A percentile compares a stretch with the other conserved stretches of the same genome.
These are phyloP conservation scores for Apus apus DNA, from an alignment of 2,113 vertebrate species.

Conservation along the genomic window DNA sequence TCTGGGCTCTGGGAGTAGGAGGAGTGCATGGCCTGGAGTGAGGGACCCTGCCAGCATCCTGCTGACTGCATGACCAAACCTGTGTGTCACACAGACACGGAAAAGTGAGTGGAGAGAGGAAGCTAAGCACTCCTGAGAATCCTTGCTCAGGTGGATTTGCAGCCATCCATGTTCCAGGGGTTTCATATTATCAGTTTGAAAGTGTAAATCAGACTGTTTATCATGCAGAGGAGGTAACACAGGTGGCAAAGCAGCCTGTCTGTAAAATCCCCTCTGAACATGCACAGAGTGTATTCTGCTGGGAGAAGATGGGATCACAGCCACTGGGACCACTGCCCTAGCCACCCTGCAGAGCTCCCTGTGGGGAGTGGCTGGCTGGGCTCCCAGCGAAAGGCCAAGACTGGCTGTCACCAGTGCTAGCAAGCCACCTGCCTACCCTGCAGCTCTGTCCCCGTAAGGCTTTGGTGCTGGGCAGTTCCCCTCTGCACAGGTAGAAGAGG, in stretches of 20 bases:
- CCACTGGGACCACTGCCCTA: not conserved
- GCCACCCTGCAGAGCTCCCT: not conserved
- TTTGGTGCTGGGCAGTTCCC: not conserved
- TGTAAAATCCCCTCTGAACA: not conserved
- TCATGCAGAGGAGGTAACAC: not conserved
- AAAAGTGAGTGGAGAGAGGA: accelerated
- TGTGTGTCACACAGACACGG: accelerated
- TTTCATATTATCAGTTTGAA: not conserved
- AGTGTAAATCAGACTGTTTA: not conserved
- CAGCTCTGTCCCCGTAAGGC: not conserved
- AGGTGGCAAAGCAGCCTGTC: not conserved
- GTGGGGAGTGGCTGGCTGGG: accelerated
- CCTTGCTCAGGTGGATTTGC: not conserved
- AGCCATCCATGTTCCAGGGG: not conserved
- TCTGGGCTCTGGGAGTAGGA: not conserved
- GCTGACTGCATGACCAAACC: not conserved
- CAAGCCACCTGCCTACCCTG: not conserved
- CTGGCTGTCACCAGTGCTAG: not conserved
- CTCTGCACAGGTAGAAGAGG: not conserved
- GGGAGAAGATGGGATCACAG: slow-evolving; percentile 19
- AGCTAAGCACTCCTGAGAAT: not conserved
- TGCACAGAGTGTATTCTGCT: slow-evolving; percentile 18
- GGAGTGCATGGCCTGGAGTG: not conserved
- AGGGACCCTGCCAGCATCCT: not conserved
- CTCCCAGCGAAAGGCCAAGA: not conserved